Evolutionary conservation across 2,113 vertebrate species (phyloP).

Genomic region (Danionella cerebrum): DNA sequence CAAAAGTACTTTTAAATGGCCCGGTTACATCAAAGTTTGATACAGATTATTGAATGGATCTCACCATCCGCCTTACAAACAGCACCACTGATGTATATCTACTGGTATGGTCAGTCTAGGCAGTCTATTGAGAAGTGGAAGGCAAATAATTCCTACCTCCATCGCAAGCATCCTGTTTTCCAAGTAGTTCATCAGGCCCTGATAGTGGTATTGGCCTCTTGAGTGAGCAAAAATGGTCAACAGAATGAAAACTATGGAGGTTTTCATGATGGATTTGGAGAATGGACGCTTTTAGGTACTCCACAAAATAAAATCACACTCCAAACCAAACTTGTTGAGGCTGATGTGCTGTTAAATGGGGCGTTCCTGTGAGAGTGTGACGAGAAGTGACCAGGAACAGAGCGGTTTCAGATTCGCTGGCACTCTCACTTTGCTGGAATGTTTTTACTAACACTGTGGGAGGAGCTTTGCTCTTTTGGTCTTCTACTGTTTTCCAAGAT

Average conservation of each 20-base stretch:
- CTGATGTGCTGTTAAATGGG: background rate
- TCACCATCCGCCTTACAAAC: too few relatives aligned
- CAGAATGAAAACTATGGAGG: conserved; percentile 49
- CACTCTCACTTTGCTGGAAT: conserved; percentile 62
- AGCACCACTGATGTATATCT: too few relatives aligned
- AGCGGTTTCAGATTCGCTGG: conserved; percentile 51
- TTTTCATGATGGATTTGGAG: conserved; percentile 56
- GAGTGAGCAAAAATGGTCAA: conserved; percentile 40
- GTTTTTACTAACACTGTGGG: conserved; percentile 68
- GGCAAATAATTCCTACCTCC: conserved; percentile 59
- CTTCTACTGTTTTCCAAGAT: conserved; percentile 37
- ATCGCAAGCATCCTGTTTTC: conserved; percentile 66
- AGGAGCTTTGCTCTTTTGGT: conserved; percentile 57
- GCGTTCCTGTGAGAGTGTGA: background rate
- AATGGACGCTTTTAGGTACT: conserved; percentile 1
- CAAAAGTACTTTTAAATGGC: too few relatives aligned
- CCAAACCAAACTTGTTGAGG: background rate
- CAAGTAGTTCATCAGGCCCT: conserved; percentile 70
- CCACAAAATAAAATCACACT: background rate
- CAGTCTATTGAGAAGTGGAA: background rate
- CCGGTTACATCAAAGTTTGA: too few relatives aligned
- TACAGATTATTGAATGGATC: too few relatives aligned
- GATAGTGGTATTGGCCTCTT: conserved; percentile 65
- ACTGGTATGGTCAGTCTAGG: background rate
- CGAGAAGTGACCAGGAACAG: conserved; percentile 24